phyloP scores from a whole-genome alignment of 1,140 invertebrate species.

The Trachymyrmex septentrionalis region DNA sequence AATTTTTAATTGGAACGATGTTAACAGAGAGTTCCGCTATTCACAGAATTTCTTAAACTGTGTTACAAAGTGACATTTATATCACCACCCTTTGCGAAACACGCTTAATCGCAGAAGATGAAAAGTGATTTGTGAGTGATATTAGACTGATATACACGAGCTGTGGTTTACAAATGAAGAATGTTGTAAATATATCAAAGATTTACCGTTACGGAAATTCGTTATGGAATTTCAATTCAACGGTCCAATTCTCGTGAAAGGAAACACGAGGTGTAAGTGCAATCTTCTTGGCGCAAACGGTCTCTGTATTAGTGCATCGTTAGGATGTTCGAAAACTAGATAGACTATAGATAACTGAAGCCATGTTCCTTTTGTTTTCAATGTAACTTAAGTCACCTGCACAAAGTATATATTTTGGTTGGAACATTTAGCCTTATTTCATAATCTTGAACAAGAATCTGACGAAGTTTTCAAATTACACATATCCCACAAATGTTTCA shows the following conservation, averaged over 20 bases:
- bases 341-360: conserved; percentile 24
- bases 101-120: background rate
- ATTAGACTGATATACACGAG: conserved; percentile 42
- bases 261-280: conserved; percentile 63
- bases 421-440: background rate
- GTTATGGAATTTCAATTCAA: conserved; percentile 10
- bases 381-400: conserved; percentile 26
- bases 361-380: conserved; percentile 25
- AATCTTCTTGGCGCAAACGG: conserved; percentile 54
- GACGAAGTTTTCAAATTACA: background rate
- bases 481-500: background rate
- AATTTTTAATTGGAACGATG: conserved; percentile 30
- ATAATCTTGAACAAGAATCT: background rate
- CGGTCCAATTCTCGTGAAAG: conserved; percentile 13
- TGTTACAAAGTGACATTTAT: conserved; percentile 13
- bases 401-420: background rate
- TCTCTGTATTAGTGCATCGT: conserved; percentile 34
- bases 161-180: conserved; percentile 18
- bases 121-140: conserved; percentile 48
- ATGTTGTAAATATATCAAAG: conserved; percentile 50
- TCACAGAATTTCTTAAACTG: conserved; percentile 24
- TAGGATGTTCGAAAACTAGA: conserved; percentile 2
- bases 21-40: background rate
- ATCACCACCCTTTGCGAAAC: background rate
- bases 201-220: conserved; percentile 23